Evolutionary conservation across 1,140 invertebrate species (phyloP).

Genomic region (Atta cephalotes): DNA sequence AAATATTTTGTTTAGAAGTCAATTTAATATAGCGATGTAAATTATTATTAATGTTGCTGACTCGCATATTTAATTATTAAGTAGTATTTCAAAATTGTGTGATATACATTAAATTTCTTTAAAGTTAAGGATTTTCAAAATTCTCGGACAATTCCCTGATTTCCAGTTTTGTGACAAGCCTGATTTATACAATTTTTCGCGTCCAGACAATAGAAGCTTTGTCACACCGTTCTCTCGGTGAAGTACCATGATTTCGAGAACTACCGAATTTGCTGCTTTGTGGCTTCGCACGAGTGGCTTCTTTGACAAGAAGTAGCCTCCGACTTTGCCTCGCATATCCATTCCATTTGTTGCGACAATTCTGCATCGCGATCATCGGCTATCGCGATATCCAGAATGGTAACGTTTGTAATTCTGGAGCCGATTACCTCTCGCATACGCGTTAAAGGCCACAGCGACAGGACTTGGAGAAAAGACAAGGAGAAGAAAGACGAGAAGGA

Average conservation of each 20-base stretch:
- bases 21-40: too few species aligned
- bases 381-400: conserved; percentile 37
- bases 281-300: background rate
- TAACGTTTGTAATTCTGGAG: conserved; percentile 51
- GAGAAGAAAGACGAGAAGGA: conserved; percentile 67
- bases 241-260: background rate
- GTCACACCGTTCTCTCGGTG: background rate
- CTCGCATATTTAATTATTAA: too few species aligned
- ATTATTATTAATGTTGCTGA: too few species aligned
- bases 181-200: conserved; percentile 1
- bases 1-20: too few species aligned
- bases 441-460: conserved; percentile 71
- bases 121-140: too few species aligned
- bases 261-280: background rate
- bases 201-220: background rate
- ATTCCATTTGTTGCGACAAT: conserved; percentile 6
- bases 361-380: background rate
- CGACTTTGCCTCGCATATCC: background rate
- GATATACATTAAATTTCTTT: too few species aligned
- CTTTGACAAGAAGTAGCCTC: background rate
- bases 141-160: too few species aligned
- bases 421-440: conserved; percentile 18
- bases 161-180: too few species aligned
- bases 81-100: too few species aligned
- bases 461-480: conserved; percentile 44